phyloP scores from a whole-genome alignment of 2,888 invertebrate genomes.

The Drosophila meridionalis region DNA sequence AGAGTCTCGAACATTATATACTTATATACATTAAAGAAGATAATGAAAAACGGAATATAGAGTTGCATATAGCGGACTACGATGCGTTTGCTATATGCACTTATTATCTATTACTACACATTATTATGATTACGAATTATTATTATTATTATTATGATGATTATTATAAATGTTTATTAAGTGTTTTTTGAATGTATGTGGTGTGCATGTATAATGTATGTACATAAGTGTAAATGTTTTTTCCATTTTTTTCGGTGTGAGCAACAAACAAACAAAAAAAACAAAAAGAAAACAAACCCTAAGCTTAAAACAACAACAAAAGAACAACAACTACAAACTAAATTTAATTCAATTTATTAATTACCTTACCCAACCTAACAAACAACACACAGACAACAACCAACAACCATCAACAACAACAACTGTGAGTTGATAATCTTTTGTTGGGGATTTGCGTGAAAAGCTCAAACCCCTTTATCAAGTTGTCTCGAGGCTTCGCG shows the following conservation, averaged over 20 bases:
- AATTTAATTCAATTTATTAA: conserved; percentile 76
- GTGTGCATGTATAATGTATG: conserved; percentile 66
- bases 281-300: conserved; percentile 30
- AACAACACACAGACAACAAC: conserved; percentile 18
- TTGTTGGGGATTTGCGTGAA: conserved; percentile 49
- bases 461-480: conserved; percentile 77
- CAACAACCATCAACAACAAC: conserved; percentile 34
- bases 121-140: conserved; percentile 56
- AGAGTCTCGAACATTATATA: conserved; percentile 72
- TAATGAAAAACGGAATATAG: conserved; percentile 33
- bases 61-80: conserved; percentile 37
- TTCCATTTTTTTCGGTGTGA: conserved; percentile 67
- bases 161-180: conserved; percentile 71
- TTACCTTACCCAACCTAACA: conserved; percentile 49
- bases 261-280: conserved; percentile 34
- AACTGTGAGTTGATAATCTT: conserved; percentile 59
- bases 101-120: conserved; percentile 76
- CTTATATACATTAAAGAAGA: conserved; percentile 39
- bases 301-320: conserved; percentile 64
- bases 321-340: conserved; percentile 52
- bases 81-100: conserved; percentile 67
- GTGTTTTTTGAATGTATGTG: conserved; percentile 72
- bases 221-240: conserved; percentile 80
- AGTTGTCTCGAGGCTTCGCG: conserved; percentile 53
- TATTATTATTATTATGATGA: conserved; percentile 43